Conservation (phyloP, 2,888 invertebrate genomes). For the Nemotelus nigrinus region DNA sequence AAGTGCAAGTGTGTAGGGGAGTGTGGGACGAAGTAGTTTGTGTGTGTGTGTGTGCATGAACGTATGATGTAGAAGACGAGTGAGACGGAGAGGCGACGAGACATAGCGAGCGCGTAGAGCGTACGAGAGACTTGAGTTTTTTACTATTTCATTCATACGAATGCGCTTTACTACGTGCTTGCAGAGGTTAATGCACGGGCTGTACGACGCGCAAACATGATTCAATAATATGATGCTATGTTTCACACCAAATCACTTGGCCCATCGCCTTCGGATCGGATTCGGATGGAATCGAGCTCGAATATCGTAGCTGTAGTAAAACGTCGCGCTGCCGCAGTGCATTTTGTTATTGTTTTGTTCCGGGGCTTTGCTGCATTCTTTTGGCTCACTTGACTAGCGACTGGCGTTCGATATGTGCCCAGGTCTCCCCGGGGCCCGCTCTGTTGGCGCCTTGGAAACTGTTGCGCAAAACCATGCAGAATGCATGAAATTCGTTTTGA, state of each 20-base stretch:
- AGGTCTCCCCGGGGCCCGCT: neutral
- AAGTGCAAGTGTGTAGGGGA: conserved; percentile 25
- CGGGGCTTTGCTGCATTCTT: conserved; percentile 9
- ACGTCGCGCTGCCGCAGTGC: conserved; percentile 35
- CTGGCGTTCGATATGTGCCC: neutral
- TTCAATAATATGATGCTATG: conserved; percentile 2
- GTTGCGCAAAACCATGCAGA: neutral
- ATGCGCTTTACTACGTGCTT: conserved; percentile 49
- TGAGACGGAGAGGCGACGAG: neutral
- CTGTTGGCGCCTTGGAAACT: conserved; percentile 1
- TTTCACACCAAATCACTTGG: neutral
- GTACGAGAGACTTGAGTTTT: conserved; percentile 40
- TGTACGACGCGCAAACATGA: conserved; percentile 15
- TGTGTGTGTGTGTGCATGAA: neutral
- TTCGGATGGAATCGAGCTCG: neutral
- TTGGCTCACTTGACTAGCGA: neutral
- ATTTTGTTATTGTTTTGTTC: conserved; percentile 39
- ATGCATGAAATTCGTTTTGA: conserved; percentile 14
- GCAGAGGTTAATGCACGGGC: conserved; percentile 48
- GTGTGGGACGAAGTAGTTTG: neutral
- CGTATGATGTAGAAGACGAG: neutral
- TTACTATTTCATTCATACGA: conserved; percentile 51
- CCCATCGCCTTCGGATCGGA: neutral
- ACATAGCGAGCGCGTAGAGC: conserved; percentile 28
- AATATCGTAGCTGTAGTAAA: conserved; percentile 27